Conservation (phyloP, 2,113 vertebrate genomes). For the Crotalus tigris region DNA sequence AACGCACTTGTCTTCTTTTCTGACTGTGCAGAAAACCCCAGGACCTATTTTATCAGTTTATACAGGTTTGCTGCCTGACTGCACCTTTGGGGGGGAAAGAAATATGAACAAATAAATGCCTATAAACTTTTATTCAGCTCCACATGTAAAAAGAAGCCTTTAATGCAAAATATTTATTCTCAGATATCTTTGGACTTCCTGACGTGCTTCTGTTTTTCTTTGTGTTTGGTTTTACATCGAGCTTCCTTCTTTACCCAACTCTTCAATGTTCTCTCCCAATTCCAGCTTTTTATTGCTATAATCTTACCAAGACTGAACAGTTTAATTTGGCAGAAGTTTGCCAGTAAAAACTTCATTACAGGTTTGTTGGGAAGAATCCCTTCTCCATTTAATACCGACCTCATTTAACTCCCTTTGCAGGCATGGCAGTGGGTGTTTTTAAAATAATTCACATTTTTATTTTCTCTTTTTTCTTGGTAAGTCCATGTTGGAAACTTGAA, state of each 20-base stretch:
- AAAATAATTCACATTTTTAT: slow-evolving; percentile 29
- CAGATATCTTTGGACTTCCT: neutral
- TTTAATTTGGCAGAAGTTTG: slow-evolving; percentile 42
- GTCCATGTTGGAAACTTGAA: neutral
- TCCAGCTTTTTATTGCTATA: slow-evolving; percentile 21
- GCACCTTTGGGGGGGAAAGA: slow-evolving; percentile 38
- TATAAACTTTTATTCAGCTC: slow-evolving; percentile 34
- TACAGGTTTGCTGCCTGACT: slow-evolving; percentile 51
- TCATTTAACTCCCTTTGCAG: slow-evolving; percentile 51
- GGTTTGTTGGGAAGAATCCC: slow-evolving; percentile 27
- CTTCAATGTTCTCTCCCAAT: slow-evolving; percentile 16
- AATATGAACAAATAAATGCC: slow-evolving; percentile 40
- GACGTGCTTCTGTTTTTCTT: slow-evolving; percentile 1
- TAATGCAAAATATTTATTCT: slow-evolving; percentile 42
- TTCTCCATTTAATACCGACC: slow-evolving; percentile 29
- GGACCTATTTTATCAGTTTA: slow-evolving; percentile 60
- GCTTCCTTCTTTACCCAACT: slow-evolving; percentile 7
- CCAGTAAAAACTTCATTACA: neutral
- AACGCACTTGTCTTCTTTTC: slow-evolving; percentile 45
- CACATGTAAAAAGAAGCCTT: slow-evolving; percentile 32
- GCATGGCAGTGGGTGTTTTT: slow-evolving; percentile 20
- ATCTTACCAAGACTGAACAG: slow-evolving; percentile 24
- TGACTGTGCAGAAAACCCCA: slow-evolving; percentile 35
- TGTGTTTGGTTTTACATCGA: slow-evolving; percentile 7
- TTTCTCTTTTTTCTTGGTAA: slow-evolving; percentile 26